Base-by-base conservation (phyloP, 2,888 invertebrate species). In the Selenia dentaria region DNA sequence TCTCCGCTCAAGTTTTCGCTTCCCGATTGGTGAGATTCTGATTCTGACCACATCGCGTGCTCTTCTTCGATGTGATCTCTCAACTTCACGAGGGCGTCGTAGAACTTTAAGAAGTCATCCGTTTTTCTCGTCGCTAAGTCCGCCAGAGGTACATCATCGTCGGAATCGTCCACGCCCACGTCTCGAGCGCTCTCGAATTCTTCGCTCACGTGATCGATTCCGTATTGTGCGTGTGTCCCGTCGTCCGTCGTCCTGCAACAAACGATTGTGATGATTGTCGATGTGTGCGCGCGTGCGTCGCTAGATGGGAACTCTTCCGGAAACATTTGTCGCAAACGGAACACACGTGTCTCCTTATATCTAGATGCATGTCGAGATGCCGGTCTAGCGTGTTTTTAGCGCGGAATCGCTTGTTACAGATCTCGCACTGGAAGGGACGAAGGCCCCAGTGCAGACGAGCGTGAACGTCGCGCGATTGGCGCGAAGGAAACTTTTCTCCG, bases 401-500 rank as follows among this genome's bases (percentile, higher is more conserved):
- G 38, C 82, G 74, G 57, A 71, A 89, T 0, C 74, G 51, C 36
- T 77, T 77, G n/a, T 38, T 43, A 64, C 93, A 93, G 27, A 72
- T 55, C 2, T 70, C 54, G 57, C 93, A 93, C 5, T 57, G 51
- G 60, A 79, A 86, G 2, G 92, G 92, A 29, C 70, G 81, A n/a
- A 67, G 71, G 0, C 90, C 91, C 0, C 91, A 77, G 60, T 92
- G 92, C 6, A 83, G 59, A 0, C 79, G 71, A 0, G 63, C 31
- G 76, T 92, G 92, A 0, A 73, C 68, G 45, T 88, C 74, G 20
- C 91, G 78, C 8, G 82, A 79, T 4, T 67, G 59, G 0, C 80
- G 70, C 1, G 86, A 75, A 0, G 91, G 84, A 56, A 92, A 92
- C 1, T 79, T 79, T 48, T 92, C 92, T 0, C 81, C 81, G 55